These are phyloP conservation scores for Rhadina sibilatrix DNA, from an alignment of 2,113 vertebrate genomes.

Conservation along the genomic window DNA sequence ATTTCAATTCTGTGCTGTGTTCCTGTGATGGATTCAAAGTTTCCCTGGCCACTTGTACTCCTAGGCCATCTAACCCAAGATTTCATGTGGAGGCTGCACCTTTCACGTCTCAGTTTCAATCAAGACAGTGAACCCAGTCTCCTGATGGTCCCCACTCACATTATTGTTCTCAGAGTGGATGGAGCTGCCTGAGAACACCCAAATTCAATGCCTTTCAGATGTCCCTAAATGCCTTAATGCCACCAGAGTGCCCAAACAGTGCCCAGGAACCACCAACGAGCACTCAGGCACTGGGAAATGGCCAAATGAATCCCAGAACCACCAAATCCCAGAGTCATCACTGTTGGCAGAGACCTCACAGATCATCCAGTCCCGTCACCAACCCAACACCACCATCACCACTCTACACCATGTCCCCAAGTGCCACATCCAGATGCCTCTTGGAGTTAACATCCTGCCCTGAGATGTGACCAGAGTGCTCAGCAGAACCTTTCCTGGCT, in stretches of 20 bases:
- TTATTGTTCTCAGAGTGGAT: neutral
- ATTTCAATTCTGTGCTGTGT: neutral
- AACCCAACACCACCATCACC: neutral
- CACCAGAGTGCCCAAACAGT: neutral
- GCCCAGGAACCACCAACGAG: neutral
- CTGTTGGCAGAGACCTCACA: neutral
- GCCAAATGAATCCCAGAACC: neutral
- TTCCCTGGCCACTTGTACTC: neutral
- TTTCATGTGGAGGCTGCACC: neutral
- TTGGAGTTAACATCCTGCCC: neutral
- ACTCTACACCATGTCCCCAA: neutral
- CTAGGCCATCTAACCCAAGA: neutral
- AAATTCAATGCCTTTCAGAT: neutral
- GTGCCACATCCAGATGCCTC: neutral
- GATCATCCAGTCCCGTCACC: neutral
- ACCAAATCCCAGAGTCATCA: neutral
- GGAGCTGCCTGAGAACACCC: neutral
- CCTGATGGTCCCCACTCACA: neutral
- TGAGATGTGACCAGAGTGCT: neutral
- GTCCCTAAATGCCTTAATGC: neutral
- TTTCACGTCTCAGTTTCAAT: neutral
- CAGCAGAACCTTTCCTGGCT: neutral
- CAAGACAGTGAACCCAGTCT: neutral
- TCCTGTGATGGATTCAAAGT: neutral
- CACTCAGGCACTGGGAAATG: neutral